Evolutionary conservation across 2,113 vertebrate species (phyloP), one percentile per base, ranked within the genome.

Genomic region (Semnornis frantzii): DNA sequence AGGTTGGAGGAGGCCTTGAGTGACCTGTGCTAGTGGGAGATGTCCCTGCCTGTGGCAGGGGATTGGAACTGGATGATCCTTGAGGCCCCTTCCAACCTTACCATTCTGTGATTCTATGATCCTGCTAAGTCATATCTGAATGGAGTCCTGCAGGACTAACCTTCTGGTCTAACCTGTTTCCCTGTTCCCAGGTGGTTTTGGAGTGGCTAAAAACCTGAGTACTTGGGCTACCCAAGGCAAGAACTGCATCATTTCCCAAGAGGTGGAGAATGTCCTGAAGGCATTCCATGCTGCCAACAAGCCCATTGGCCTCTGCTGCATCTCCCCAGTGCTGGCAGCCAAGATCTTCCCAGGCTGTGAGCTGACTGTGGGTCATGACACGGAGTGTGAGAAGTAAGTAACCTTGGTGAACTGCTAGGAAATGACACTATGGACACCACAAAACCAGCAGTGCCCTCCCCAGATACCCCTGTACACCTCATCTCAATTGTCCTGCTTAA

Each of bases 271-370:
- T 1, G n/a, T 97, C 33, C 97, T 99, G 81, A 98, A 96, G 95
- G 97, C 78, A 10, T 99, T 99, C 93, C 98, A 98, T 2, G 73
- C 97, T 60, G 98, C 98, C 28, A 96, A 96, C 50, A 99, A 99
- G 78, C 98, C 98, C 37, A 95, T 99, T 30, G 98, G 98, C n/a
- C 97, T 99, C 85, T 99, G 98, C 95, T 99, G 98, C 96, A 99
- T 99, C 52, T 97, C 98, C 27, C 98, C 98, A 0, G 92, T 99
- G 68, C 97, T 99, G 50, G 98, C 98, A 31, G 98, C 98, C 70
- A 99, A 98, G 85, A 73, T 98, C 86, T 95, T 99, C 83, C 98
- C 98, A 0, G 98, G 98, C 13, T 99, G 98, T 1, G 98, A 99
- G 95, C 77, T 99, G 81, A 99, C 98, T 2, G 97, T 99, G 62